Evolutionary conservation across 1,140 invertebrate genomes (phyloP).

Genomic region (Drosophila melanogaster): DNA sequence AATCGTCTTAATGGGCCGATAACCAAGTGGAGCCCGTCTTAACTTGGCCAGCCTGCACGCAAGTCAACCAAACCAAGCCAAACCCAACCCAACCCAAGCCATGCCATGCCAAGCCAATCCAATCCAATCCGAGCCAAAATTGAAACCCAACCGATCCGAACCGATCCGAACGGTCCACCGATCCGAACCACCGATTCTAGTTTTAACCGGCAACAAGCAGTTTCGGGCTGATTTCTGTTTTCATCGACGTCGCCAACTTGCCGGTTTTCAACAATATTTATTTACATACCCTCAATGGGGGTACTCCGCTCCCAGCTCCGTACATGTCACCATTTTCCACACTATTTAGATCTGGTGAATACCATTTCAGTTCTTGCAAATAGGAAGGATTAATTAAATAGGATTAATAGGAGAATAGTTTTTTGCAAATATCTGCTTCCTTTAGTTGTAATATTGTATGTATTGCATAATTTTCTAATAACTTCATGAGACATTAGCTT

Average conservation of each 20-base stretch:
- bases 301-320: slow-evolving; percentile 6
- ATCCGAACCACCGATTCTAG: slow-evolving; percentile 71
- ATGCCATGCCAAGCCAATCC: slow-evolving; percentile 4
- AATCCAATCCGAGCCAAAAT: neutral
- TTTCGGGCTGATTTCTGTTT: slow-evolving; percentile 54
- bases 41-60: slow-evolving; percentile 12
- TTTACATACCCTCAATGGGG: slow-evolving; percentile 45
- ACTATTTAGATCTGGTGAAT: neutral
- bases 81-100: slow-evolving; percentile 8
- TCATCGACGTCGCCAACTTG: slow-evolving; percentile 38
- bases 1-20: slow-evolving; percentile 39
- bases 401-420: too few relatives aligned
- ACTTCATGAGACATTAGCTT: too few relatives aligned
- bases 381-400: too few relatives aligned
- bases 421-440: too few relatives aligned
- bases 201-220: slow-evolving; percentile 71
- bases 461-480: too few relatives aligned
- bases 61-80: neutral
- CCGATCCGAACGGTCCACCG: slow-evolving; percentile 51
- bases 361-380: too few relatives aligned
- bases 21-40: slow-evolving; percentile 25
- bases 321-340: neutral
- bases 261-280: slow-evolving; percentile 70
- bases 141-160: slow-evolving; percentile 19
- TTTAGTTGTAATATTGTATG: too few relatives aligned